phyloP scores from a whole-genome alignment of 2,888 invertebrate genomes.

The Caenorhabditis imperialis region DNA sequence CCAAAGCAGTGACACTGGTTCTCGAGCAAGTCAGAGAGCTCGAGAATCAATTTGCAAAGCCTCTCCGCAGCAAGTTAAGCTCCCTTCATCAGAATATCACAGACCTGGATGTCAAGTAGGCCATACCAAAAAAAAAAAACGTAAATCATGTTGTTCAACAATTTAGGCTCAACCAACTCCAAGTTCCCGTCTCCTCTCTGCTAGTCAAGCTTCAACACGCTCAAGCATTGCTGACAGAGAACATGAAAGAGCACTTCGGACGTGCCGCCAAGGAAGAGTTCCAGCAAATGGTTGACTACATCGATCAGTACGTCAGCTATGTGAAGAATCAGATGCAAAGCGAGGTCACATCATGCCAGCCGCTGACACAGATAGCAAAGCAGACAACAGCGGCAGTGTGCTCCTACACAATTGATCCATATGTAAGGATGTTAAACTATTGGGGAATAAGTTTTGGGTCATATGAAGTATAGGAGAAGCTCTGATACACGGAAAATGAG shows the following conservation, averaged over 20 bases:
- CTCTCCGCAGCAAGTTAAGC: conserved; percentile 53
- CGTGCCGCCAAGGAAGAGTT: conserved; percentile 65
- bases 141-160: no score
- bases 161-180: conserved; percentile 59
- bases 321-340: conserved; percentile 64
- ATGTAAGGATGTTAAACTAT: no score
- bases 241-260: conserved; percentile 66
- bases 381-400: conserved; percentile 71
- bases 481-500: no score
- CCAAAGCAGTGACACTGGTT: conserved; percentile 63
- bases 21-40: conserved; percentile 66
- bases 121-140: no score
- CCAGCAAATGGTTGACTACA: conserved; percentile 54
- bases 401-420: conserved; percentile 71
- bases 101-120: conserved; percentile 54
- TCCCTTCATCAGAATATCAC: conserved; percentile 62
- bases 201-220: conserved; percentile 69
- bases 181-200: conserved; percentile 65
- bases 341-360: conserved; percentile 73
- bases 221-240: conserved; percentile 65
- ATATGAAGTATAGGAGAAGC: no score
- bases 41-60: conserved; percentile 60
- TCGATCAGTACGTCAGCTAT: conserved; percentile 64
- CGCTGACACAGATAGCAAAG: conserved; percentile 66
- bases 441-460: no score